These are phyloP conservation scores for Drosophila bipectinata DNA, from an alignment of 1,140 invertebrate genomes.

Conservation along the genomic window DNA sequence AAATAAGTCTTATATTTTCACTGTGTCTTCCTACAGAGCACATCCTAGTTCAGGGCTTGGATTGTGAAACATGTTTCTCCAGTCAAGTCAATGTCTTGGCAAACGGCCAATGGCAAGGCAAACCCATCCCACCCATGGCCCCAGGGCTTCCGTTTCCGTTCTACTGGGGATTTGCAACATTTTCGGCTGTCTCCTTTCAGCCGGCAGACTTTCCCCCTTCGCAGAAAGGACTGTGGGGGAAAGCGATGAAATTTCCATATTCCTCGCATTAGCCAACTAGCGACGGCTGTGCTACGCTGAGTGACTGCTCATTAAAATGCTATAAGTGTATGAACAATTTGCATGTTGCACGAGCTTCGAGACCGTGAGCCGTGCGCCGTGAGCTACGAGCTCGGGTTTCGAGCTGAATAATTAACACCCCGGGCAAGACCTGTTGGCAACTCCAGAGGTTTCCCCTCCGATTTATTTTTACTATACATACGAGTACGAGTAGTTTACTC, in stretches of 20 bases:
- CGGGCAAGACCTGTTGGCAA: constrained; percentile 56
- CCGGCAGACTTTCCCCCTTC: constrained; percentile 25
- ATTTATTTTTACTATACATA: too few relatives aligned
- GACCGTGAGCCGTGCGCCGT: constrained; percentile 9
- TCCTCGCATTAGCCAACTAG: constrained; percentile 62
- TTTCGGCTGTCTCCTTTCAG: constrained; percentile 62
- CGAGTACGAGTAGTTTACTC: constrained; percentile 21
- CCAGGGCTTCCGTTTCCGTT: constrained; percentile 50
- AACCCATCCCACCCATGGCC: constrained; percentile 16
- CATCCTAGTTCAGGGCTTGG: not conserved
- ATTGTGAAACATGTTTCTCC: not conserved
- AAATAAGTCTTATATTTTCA: too few relatives aligned
- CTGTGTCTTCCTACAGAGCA: not conserved
- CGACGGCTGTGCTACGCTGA: constrained; percentile 32
- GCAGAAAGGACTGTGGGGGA: constrained; percentile 15
- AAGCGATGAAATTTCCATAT: constrained; percentile 60
- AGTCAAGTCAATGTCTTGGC: constrained; percentile 43
- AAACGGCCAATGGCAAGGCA: constrained; percentile 38
- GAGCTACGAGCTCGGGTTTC: constrained; percentile 6
- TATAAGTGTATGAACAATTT: constrained; percentile 75
- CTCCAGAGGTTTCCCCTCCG: constrained; percentile 4
- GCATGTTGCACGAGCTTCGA: constrained; percentile 63
- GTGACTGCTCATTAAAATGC: constrained; percentile 64
- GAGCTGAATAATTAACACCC: constrained; percentile 70
- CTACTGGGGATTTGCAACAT: constrained; percentile 47